Evolutionary conservation across 2,888 invertebrate genomes (phyloP), one percentile per base, ranked within the genome.

Genomic region (Apodemia arnacis): DNA sequence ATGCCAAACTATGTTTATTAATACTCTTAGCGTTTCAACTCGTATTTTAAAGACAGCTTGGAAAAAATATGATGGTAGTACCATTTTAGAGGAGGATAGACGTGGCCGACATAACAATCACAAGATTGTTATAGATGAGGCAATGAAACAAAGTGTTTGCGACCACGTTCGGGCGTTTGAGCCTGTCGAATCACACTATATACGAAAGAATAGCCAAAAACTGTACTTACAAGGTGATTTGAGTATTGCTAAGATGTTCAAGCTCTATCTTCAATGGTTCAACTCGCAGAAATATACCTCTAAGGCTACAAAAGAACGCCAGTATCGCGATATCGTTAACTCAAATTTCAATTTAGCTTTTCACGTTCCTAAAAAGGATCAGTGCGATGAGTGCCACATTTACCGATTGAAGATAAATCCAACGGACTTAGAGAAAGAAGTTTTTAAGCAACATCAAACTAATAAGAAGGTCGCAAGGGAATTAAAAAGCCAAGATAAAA

Each of bases 101-200:
- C 74, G 87, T 21, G 86, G 88, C 44, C 85, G 87, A 49, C 89
- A 91, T 70, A 44, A 82, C 69, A 87, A 83, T 54, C 86, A 90
- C 41, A 84, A 87, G 73, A 81, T 49, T 27, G 59, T 88, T 70
- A 81, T 88, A 27, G 80, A 82, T 79, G 83, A 84, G 18, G 80
- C 34, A 13, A 85, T 88, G 88, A 88, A 66, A 83, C 72, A 79
- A 83, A 84, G 86, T 81, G 76, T 90, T 69, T 90, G 88, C 69
- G 86, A 87, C 72, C 89, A 90, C 77, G 87, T 89, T 66, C 59
- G 76, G 31, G 63, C 88, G 69, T 91, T 91, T 79, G 78, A n/a
- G 18, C 89, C 90, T 70, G 75, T 90, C 11, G 91, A 92, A 85
- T 91, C 90, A 11, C 89, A 90, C 66, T 90, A 90, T 79, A 0